Conservation (phyloP, 2,888 invertebrate species). For the Acrobasis consociella region DNA sequence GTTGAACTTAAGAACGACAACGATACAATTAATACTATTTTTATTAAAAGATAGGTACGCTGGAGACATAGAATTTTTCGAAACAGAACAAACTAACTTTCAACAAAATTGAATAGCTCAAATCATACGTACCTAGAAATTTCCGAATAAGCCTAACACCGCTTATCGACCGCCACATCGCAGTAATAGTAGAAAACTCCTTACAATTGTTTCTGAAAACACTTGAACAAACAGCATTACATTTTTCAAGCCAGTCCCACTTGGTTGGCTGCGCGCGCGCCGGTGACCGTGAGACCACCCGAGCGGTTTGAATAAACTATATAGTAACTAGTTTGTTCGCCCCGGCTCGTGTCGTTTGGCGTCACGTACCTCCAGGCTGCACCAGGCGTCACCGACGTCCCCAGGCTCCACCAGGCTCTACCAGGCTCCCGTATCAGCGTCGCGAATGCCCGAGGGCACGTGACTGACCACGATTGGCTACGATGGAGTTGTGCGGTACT, state of each 20-base stretch:
- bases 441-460: constrained; percentile 39
- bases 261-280: constrained; percentile 48
- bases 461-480: constrained; percentile 46
- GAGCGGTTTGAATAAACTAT: constrained; percentile 83
- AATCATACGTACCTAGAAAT: not conserved
- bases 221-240: constrained; percentile 75
- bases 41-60: no score
- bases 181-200: constrained; percentile 78
- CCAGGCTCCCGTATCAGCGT: constrained; percentile 27
- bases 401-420: constrained; percentile 28
- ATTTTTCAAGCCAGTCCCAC: constrained; percentile 58
- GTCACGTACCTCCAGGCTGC: constrained; percentile 46
- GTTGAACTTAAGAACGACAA: no score
- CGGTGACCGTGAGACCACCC: constrained; percentile 67
- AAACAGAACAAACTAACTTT: no score
- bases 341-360: constrained; percentile 80
- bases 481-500: not conserved
- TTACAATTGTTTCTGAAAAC: constrained; percentile 79
- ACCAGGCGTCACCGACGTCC: constrained; percentile 28
- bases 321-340: constrained; percentile 78
- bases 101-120: no score
- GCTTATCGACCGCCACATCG: constrained; percentile 55
- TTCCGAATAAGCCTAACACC: not conserved
- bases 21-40: no score
- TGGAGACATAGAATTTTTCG: no score